These are phyloP conservation scores for Loriculus beryllinus DNA, from an alignment of 2,797 vertebrate genomes.

Conservation along the genomic window DNA sequence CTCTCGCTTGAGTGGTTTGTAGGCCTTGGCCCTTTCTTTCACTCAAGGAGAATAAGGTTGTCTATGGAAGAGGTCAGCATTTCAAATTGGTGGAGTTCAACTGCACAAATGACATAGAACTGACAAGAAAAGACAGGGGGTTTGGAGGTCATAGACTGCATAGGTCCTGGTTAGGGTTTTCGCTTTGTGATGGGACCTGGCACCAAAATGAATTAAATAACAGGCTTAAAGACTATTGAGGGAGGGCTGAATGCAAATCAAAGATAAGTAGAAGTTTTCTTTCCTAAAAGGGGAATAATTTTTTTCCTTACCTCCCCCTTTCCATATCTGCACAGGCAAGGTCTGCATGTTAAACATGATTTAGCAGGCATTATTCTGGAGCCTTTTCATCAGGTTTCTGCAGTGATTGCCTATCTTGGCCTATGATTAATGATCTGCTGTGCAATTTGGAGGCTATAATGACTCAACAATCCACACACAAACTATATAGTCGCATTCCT, in stretches of 20 bases:
- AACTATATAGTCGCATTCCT: slow-evolving; percentile 84
- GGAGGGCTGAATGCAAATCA: slow-evolving; percentile 85
- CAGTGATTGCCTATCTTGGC: slow-evolving; percentile 83
- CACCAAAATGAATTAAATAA: slow-evolving; percentile 87
- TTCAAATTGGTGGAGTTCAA: slow-evolving; percentile 85
- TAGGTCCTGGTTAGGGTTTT: slow-evolving; percentile 78
- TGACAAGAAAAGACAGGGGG: slow-evolving; percentile 84
- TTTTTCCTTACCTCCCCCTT: slow-evolving; percentile 72
- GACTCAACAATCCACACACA: slow-evolving; percentile 81
- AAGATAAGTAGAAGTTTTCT: slow-evolving; percentile 89
- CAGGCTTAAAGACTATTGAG: slow-evolving; percentile 86
- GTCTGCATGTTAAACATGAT: slow-evolving; percentile 85
- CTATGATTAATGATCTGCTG: slow-evolving; percentile 87
- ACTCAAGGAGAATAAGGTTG: slow-evolving; percentile 82
- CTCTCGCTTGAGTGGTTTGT: slow-evolving; percentile 83
- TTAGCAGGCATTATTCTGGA: slow-evolving; percentile 80
- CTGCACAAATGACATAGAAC: slow-evolving; percentile 84
- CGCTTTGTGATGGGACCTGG: slow-evolving; percentile 82
- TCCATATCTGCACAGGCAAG: slow-evolving; percentile 83
- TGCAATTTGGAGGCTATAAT: slow-evolving; percentile 85
- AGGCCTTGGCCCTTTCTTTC: slow-evolving; percentile 80
- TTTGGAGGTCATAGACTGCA: slow-evolving; percentile 83
- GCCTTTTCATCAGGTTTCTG: slow-evolving; percentile 77
- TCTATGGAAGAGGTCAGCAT: slow-evolving; percentile 84
- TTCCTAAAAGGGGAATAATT: slow-evolving; percentile 81